A percentile compares a stretch with the other conserved stretches of the same genome.
Evolutionary conservation across 2,797 vertebrate species (phyloP).

Genomic region (Esox masquinongy): DNA sequence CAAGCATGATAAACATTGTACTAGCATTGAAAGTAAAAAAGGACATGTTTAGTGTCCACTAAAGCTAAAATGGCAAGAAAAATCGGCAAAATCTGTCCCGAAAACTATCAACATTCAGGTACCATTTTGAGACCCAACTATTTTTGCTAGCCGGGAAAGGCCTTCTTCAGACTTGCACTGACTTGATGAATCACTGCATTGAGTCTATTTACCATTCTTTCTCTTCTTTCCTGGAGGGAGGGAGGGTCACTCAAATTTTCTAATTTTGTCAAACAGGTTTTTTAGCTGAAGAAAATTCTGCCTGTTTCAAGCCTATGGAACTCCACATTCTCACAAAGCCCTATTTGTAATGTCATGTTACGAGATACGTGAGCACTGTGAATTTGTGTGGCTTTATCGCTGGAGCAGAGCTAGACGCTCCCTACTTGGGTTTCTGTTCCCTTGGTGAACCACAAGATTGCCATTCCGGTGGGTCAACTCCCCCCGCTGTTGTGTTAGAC

Average conservation of each 20-base stretch:
- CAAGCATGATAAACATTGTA: neutral
- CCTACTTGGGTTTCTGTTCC: conserved; percentile 4
- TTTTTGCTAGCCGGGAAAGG: neutral
- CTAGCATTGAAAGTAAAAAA: neutral
- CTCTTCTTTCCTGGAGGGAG: neutral
- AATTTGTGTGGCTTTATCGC: conserved; percentile 11
- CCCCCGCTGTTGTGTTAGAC: neutral
- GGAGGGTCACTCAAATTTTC: neutral
- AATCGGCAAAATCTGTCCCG: neutral
- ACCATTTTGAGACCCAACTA: neutral
- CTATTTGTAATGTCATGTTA: conserved; percentile 6
- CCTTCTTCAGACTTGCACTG: conserved; percentile 10
- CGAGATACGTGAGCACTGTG: neutral
- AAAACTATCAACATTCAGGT: neutral
- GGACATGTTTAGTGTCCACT: neutral
- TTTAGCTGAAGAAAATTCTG: neutral
- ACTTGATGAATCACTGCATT: neutral
- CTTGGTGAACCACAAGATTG: conserved; percentile 17
- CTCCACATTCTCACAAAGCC: neutral
- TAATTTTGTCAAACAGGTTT: conserved; percentile 7
- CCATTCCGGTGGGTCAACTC: neutral
- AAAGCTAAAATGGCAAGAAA: neutral
- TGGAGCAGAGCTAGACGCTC: neutral
- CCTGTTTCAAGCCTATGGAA: neutral
- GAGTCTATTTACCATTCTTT: conserved; percentile 4